Evolutionary conservation across 2,113 vertebrate genomes (phyloP).

Genomic region (Climacteris rufus): DNA sequence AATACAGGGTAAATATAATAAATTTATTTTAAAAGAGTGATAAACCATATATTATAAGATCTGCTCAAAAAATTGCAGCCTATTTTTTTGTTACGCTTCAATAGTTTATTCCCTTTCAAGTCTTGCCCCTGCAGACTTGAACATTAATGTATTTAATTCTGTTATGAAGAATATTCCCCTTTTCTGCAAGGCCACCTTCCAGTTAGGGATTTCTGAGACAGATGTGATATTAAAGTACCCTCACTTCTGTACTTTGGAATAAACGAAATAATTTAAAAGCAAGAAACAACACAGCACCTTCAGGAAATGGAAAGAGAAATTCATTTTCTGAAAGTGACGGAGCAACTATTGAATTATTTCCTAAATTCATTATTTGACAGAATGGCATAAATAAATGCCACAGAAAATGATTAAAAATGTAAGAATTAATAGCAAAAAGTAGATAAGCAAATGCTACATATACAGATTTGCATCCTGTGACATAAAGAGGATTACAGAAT

Average conservation of each 20-base stretch:
- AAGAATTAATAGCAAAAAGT: constrained; percentile 6
- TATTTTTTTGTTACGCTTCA: background rate
- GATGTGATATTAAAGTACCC: background rate
- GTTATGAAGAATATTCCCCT: background rate
- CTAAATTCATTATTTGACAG: background rate
- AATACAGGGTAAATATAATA: background rate
- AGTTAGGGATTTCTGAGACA: background rate
- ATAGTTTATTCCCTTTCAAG: background rate
- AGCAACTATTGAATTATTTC: background rate
- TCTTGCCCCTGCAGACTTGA: background rate
- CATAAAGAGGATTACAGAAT: constrained; percentile 13
- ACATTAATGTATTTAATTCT: background rate
- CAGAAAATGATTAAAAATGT: background rate
- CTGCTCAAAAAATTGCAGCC: background rate
- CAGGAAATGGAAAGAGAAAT: background rate
- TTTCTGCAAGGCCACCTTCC: background rate
- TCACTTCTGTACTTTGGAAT: background rate
- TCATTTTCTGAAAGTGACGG: background rate
- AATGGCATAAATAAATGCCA: background rate
- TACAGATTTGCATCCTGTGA: background rate
- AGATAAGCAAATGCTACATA: background rate
- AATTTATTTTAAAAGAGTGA: background rate
- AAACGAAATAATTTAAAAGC: background rate
- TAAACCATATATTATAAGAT: background rate
- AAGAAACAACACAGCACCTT: background rate